These are phyloP conservation scores for Myopa testacea DNA, from an alignment of 2,888 invertebrate species.

Conservation along the genomic window DNA sequence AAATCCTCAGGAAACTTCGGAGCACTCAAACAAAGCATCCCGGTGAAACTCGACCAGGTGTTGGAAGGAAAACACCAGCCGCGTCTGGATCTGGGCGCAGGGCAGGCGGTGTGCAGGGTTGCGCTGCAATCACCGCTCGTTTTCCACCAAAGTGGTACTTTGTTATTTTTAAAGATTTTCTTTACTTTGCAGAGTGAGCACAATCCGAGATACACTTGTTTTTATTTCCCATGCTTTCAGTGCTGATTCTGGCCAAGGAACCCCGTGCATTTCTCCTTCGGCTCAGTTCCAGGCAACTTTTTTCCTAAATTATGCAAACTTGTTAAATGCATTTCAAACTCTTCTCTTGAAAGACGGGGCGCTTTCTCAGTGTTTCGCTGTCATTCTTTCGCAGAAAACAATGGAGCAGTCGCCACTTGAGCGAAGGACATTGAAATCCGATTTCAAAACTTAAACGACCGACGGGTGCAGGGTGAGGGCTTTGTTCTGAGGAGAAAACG, in stretches of 20 bases:
- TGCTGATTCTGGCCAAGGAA: slow-evolving; percentile 3
- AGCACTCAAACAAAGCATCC: slow-evolving; percentile 56
- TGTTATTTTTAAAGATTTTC: slow-evolving; percentile 66
- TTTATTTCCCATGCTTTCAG: not conserved
- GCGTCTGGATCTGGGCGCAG: not conserved
- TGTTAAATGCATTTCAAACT: slow-evolving; percentile 65
- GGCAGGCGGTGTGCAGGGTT: not conserved
- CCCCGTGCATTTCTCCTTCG: not conserved
- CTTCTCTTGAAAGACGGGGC: slow-evolving; percentile 35
- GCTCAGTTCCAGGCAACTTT: not conserved
- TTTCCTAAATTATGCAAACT: slow-evolving; percentile 55
- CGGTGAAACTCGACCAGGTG: slow-evolving; percentile 50
- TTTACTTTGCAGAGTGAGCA: slow-evolving; percentile 60
- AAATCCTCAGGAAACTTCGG: slow-evolving; percentile 42
- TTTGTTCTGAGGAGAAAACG: not conserved
- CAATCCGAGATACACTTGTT: slow-evolving; percentile 23
- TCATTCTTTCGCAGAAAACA: slow-evolving; percentile 18
- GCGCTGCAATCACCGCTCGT: not conserved
- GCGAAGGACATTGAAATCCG: slow-evolving; percentile 43
- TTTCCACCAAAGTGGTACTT: slow-evolving; percentile 51
- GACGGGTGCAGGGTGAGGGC: not conserved
- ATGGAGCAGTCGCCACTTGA: slow-evolving; percentile 37
- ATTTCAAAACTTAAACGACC: slow-evolving; percentile 22
- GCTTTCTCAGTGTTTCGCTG: slow-evolving; percentile 13
- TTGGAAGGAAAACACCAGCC: slow-evolving; percentile 43